Conservation (phyloP, 2,113 vertebrate genomes). For the Chunga burmeisteri region DNA sequence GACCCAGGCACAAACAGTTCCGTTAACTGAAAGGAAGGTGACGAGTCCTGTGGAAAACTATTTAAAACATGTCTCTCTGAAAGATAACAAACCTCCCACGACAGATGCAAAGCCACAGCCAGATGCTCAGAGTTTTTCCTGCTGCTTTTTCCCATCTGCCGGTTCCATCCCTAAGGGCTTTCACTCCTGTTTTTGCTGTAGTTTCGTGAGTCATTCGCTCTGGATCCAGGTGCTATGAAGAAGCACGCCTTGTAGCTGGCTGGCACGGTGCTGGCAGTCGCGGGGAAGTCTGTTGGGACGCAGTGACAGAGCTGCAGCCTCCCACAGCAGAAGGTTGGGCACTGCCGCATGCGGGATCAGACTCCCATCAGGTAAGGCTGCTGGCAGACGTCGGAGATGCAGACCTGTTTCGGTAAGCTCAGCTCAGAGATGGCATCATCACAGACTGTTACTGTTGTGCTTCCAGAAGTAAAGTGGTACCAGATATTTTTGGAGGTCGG, state of each 20-base stretch:
- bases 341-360: fast-evolving
- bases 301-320: neutral
- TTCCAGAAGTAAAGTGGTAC: neutral
- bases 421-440: neutral
- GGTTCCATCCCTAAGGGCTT: neutral
- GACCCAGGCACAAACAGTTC: neutral
- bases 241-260: neutral
- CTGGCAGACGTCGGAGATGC: neutral
- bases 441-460: too few relatives aligned
- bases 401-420: neutral
- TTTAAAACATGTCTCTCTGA: neutral
- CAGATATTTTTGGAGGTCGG: neutral
- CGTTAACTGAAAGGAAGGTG: neutral
- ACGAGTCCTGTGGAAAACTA: neutral
- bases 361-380: too few relatives aligned
- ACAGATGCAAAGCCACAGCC: neutral
- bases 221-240: neutral
- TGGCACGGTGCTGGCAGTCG: fast-evolving
- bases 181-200: neutral
- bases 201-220: neutral
- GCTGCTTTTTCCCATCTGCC: neutral
- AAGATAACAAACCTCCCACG: neutral
- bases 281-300: fast-evolving
- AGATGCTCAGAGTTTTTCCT: neutral
- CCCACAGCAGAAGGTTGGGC: neutral